A percentile compares a stretch with the other conserved stretches of the same genome.
phyloP scores from a whole-genome alignment of 2,888 invertebrate genomes.

The Epirrhoe tristata region DNA sequence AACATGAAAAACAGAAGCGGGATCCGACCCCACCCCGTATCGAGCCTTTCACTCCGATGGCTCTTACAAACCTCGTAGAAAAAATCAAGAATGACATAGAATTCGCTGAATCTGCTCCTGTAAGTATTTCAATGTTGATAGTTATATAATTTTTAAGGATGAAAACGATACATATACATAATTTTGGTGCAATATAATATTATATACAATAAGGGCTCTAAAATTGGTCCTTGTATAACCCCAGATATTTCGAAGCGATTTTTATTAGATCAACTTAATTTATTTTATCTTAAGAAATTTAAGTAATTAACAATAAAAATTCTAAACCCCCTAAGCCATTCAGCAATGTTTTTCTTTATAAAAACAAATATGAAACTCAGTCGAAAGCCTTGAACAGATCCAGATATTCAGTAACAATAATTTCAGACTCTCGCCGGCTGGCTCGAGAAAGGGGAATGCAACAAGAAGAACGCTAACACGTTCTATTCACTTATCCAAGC shows the following conservation, averaged over 20 bases:
- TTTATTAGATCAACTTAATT: neutral
- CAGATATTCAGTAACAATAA: neutral
- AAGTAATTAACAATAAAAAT: neutral
- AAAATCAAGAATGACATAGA: constrained; percentile 95
- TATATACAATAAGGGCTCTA: neutral
- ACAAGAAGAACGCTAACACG: constrained; percentile 93
- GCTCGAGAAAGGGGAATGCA: constrained; percentile 97
- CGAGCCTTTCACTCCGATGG: constrained; percentile 90
- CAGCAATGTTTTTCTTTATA: neutral
- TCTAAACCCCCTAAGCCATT: neutral
- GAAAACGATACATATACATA: too few species aligned
- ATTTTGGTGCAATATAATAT: too few species aligned
- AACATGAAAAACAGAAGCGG: constrained; percentile 93
- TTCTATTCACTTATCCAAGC: constrained; percentile 98
- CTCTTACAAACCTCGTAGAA: constrained; percentile 91
- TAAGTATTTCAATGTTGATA: constrained; percentile 60
- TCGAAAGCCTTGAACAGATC: constrained; percentile 12
- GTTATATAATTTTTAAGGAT: too few species aligned
- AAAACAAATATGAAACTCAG: neutral
- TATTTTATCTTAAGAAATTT: neutral
- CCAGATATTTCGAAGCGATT: neutral
- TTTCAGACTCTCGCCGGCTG: constrained; percentile 92
- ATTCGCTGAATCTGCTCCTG: constrained; percentile 93
- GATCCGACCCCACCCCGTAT: constrained; percentile 94
- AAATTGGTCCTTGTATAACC: constrained; percentile 3